Evolutionary conservation across 64 coral and sea anemone genomes (phyloP).

Genomic region (Trachythela sp.): DNA sequence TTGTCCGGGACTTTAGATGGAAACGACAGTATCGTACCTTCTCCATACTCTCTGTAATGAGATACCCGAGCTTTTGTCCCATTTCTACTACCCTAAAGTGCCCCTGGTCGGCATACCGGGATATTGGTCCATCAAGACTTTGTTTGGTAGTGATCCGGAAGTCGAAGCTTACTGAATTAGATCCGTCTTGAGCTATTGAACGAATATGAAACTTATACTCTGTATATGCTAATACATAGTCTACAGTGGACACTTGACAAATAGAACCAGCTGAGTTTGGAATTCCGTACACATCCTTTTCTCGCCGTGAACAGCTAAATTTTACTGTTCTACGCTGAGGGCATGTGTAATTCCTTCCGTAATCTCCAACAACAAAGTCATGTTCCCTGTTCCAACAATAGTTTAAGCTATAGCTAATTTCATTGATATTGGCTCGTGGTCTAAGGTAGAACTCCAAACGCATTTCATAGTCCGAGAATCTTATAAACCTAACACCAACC

Average conservation of each 20-base stretch:
- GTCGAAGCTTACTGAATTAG: neutral
- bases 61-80: neutral
- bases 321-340: neutral
- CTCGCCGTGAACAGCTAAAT: neutral
- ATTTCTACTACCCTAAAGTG: neutral
- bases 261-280: neutral
- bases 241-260: neutral
- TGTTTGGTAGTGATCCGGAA: neutral
- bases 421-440: neutral
- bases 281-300: neutral
- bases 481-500: neutral
- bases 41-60: neutral
- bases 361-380: no score
- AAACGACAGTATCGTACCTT: neutral
- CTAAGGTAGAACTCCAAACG: neutral
- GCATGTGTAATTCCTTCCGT: neutral
- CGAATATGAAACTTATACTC: neutral
- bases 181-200: neutral
- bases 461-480: neutral
- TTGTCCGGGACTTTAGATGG: neutral
- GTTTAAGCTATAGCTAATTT: neutral
- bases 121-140: neutral
- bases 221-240: neutral
- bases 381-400: neutral
- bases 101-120: neutral